Conservation (phyloP, 2,113 vertebrate species). For the Nothobranchius kuhntae region DNA sequence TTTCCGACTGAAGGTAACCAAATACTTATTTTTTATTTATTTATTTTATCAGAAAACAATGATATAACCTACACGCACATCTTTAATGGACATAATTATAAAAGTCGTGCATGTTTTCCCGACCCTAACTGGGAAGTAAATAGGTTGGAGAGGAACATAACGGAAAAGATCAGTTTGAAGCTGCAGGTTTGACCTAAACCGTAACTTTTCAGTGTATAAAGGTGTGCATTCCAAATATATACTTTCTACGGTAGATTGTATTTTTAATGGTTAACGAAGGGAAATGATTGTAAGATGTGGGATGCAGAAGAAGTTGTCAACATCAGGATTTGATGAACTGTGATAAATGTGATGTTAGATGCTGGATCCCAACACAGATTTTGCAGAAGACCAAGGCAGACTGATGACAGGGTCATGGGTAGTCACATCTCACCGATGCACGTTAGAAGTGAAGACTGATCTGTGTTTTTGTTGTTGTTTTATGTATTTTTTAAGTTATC, state of each 20-base stretch:
- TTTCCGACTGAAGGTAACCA: constrained; percentile 46
- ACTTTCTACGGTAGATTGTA: too few relatives aligned
- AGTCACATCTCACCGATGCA: neutral
- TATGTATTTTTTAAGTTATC: neutral
- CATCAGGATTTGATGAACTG: too few relatives aligned
- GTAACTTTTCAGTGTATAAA: too few relatives aligned
- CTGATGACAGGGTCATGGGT: neutral
- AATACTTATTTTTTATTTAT: neutral
- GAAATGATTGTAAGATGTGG: neutral
- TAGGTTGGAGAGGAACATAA: too few relatives aligned
- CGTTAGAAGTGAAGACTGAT: neutral
- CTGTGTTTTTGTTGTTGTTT: neutral
- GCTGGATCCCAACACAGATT: too few relatives aligned
- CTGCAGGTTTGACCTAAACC: too few relatives aligned
- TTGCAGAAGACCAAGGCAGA: neutral
- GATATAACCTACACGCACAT: fast-evolving
- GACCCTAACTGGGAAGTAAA: neutral
- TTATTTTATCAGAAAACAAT: neutral
- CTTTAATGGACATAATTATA: too few relatives aligned
- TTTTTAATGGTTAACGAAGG: too few relatives aligned
- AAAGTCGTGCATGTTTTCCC: neutral
- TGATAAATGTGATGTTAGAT: too few relatives aligned
- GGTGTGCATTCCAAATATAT: too few relatives aligned
- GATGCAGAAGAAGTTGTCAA: neutral
- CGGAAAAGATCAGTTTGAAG: too few relatives aligned